Evolutionary conservation across 2,113 vertebrate species (phyloP), one percentile per base, ranked within the genome.

Genomic region (Eubucco bourcierii): DNA sequence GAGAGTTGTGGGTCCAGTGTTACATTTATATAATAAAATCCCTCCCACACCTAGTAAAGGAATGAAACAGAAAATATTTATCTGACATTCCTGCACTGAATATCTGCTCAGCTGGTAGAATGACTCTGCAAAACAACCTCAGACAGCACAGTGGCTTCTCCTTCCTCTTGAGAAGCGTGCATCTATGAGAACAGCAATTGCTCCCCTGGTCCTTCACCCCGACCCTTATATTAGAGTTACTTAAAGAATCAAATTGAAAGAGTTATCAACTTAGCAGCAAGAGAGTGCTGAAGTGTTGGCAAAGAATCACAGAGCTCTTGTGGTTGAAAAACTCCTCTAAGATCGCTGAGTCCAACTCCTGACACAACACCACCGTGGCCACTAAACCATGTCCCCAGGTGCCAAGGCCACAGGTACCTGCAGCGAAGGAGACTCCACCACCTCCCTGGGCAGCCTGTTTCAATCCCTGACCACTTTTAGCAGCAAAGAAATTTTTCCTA

Each of bases 151-250:
- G 5, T 3, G 2, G n/a, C 25, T 82, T 47, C 56, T 56, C 15
- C 10, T 29, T 28, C 31, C 34, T 72, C 34, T 52, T 52, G 25
- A 44, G 24, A 46, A 77, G 8, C 0, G 0, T 3, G 11, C 10
- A 23, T 12, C 39, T 24, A 2, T 0, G 1, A 3, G 6, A 65
- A 31, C 20, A 56, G 39, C 5, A 37, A 37, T 3, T 39, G 1
- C 4, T 8, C 15, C 17, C n/a, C 18, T 23, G 10, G 23, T 33
- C 39, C 23, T 27, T 60, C 74, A 52, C 4, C 1, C 4, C 80
- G 29, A 29, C 0, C 70, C 56, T 72, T 33, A 29, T 1, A 3
- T 8, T 9, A 50, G 10, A 33, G 8, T 4, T 46, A 14, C 12
- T 46, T 47, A 52, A 7, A 39, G 8, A 28, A 4, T 1, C 80